These are phyloP conservation scores for Acanthosoma haemorrhoidale DNA, from an alignment of 2,888 invertebrate species.

Conservation along the genomic window DNA sequence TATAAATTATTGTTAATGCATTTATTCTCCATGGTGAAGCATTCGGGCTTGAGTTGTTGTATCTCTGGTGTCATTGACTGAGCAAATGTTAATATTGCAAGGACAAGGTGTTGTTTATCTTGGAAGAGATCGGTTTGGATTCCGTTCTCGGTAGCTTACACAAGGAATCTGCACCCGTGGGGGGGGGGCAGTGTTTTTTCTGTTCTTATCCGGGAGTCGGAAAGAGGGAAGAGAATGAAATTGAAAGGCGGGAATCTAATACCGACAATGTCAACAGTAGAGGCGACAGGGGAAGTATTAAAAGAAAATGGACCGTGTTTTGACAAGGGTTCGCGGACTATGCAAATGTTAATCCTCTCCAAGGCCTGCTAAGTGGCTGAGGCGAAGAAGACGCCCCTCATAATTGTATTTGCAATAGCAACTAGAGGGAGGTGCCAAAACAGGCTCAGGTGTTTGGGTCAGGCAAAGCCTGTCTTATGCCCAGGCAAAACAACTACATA, in stretches of 20 bases:
- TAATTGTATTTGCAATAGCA: neutral
- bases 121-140: too few relatives aligned
- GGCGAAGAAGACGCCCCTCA: neutral
- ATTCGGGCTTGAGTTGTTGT: too few relatives aligned
- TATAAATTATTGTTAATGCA: too few relatives aligned
- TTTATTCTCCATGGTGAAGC: too few relatives aligned
- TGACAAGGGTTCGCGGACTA: slow-evolving; percentile 36
- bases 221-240: too few relatives aligned
- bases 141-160: neutral
- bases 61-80: too few relatives aligned
- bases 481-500: too few relatives aligned
- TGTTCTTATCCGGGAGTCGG: neutral
- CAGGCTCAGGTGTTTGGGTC: neutral
- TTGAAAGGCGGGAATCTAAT: slow-evolving; percentile 21
- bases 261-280: slow-evolving; percentile 20
- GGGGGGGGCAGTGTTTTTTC: neutral
- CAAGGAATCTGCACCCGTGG: neutral
- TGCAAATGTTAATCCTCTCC: slow-evolving; percentile 37
- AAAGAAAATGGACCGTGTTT: slow-evolving; percentile 39
- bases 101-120: too few relatives aligned
- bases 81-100: too few relatives aligned
- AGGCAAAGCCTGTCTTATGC: too few relatives aligned
- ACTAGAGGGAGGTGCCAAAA: neutral
- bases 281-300: slow-evolving; percentile 28
- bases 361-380: neutral